These are phyloP conservation scores for Meloidogyne exigua DNA, from an alignment of 1,140 invertebrate species.

Conservation along the genomic window DNA sequence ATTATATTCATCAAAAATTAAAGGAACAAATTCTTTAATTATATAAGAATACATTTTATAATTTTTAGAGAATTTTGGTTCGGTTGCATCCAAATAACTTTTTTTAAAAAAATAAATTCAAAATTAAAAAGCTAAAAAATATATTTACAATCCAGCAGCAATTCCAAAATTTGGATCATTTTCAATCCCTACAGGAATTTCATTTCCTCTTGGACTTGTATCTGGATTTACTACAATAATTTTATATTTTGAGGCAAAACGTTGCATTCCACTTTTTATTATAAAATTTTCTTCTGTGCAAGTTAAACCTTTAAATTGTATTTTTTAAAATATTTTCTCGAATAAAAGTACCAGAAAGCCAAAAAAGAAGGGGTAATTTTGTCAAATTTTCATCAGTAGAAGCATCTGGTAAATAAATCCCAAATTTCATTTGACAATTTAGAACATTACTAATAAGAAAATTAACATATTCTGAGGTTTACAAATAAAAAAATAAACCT, in stretches of 20 bases:
- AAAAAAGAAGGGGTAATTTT: slow-evolving; percentile 81
- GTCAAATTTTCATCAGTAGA: neutral
- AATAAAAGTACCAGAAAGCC: slow-evolving; percentile 74
- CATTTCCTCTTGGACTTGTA: slow-evolving; percentile 78
- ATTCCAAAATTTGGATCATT: slow-evolving; percentile 19
- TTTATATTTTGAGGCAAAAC: slow-evolving; percentile 77
- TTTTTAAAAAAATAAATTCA: neutral
- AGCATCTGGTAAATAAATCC: slow-evolving; percentile 22
- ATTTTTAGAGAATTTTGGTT: slow-evolving; percentile 86
- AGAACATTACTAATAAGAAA: neutral
- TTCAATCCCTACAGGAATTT: slow-evolving; percentile 3
- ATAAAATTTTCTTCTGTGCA: slow-evolving; percentile 96
- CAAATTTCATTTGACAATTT: slow-evolving; percentile 27
- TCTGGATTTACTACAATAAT: slow-evolving; percentile 86
- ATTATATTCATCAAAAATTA: slow-evolving; percentile 76
- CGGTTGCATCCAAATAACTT: slow-evolving; percentile 88
- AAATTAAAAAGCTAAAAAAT: neutral
- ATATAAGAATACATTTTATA: slow-evolving; percentile 96
- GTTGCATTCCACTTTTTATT: slow-evolving; percentile 87
- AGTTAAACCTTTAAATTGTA: slow-evolving; percentile 71
- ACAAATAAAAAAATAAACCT: slow-evolving; percentile 20
- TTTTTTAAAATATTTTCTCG: slow-evolving; percentile 13
- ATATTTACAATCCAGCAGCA: slow-evolving; percentile 22
- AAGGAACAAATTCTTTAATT: slow-evolving; percentile 79
- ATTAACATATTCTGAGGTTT: neutral